Evolutionary conservation across 2,888 invertebrate species (phyloP).

Genomic region (Trichogramma evanescens): DNA sequence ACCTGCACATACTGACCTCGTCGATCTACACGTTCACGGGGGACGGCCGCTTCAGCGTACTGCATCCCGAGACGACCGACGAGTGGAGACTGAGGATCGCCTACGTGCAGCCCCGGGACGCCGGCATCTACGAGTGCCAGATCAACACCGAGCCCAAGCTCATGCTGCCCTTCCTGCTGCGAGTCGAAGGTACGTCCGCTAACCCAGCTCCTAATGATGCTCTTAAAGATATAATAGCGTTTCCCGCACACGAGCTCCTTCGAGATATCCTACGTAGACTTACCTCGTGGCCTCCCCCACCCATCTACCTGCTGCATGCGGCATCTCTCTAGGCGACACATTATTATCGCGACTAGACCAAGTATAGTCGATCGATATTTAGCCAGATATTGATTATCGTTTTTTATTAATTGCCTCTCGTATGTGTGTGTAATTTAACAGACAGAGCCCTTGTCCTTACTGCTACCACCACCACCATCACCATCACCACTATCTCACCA

Average conservation of each 20-base stretch:
- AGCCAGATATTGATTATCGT: too few species aligned
- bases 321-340: too few species aligned
- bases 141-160: constrained; percentile 76
- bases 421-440: constrained; percentile 17
- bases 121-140: constrained; percentile 77
- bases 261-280: too few species aligned
- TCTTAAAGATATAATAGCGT: neutral
- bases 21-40: constrained; percentile 83
- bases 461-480: too few species aligned
- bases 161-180: constrained; percentile 72
- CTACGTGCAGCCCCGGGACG: constrained; percentile 76
- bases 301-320: too few species aligned
- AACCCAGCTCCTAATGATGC: neutral
- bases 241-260: too few species aligned
- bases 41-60: constrained; percentile 76
- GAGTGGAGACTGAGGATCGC: constrained; percentile 82
- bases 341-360: too few species aligned
- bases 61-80: constrained; percentile 75
- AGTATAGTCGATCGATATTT: too few species aligned
- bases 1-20: constrained; percentile 78
- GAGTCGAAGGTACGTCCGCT: constrained; percentile 80
- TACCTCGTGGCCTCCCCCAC: too few species aligned
- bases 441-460: constrained; percentile 39
- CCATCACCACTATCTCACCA: constrained; percentile 36
- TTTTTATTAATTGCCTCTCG: too few species aligned